Evolutionary conservation across 2,888 invertebrate species (phyloP).

Genomic region (Mellilla xanthometata): DNA sequence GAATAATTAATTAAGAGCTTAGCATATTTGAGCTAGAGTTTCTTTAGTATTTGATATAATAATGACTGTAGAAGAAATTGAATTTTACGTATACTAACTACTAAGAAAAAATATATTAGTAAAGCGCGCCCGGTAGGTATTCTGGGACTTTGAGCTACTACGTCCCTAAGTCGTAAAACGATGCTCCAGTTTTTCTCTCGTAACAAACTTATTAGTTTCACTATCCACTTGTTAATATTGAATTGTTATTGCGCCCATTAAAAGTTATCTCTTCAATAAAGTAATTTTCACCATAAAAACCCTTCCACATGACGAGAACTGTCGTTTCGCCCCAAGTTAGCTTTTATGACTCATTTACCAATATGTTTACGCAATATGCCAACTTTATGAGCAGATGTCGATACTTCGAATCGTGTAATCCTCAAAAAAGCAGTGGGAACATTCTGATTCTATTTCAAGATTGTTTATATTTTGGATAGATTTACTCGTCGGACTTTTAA

Average conservation of each 20-base stretch:
- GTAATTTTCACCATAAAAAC: conserved; percentile 10
- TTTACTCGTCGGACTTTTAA: conserved; percentile 15
- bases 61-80: too few relatives aligned
- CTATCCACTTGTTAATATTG: conserved; percentile 6
- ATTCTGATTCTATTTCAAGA: conserved; percentile 23
- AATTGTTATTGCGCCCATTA: conserved; percentile 12
- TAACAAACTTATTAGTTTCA: conserved; percentile 1
- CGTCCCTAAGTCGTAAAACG: too few relatives aligned
- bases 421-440: conserved; percentile 28
- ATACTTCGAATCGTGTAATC: conserved; percentile 40
- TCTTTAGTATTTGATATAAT: too few relatives aligned
- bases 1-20: too few relatives aligned
- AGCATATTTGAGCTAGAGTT: too few relatives aligned
- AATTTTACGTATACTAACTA: too few relatives aligned
- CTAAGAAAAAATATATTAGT: too few relatives aligned
- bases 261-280: conserved; percentile 11
- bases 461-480: conserved; percentile 22
- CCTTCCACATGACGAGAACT: conserved; percentile 11
- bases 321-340: conserved; percentile 22
- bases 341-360: conserved; percentile 41
- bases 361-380: conserved; percentile 52
- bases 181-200: not conserved
- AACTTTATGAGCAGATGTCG: conserved; percentile 52
- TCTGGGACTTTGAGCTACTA: too few relatives aligned
- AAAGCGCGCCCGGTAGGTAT: too few relatives aligned